These are phyloP conservation scores for Aporrectodea caliginosa DNA, from an alignment of 1,140 invertebrate species.

Conservation along the genomic window DNA sequence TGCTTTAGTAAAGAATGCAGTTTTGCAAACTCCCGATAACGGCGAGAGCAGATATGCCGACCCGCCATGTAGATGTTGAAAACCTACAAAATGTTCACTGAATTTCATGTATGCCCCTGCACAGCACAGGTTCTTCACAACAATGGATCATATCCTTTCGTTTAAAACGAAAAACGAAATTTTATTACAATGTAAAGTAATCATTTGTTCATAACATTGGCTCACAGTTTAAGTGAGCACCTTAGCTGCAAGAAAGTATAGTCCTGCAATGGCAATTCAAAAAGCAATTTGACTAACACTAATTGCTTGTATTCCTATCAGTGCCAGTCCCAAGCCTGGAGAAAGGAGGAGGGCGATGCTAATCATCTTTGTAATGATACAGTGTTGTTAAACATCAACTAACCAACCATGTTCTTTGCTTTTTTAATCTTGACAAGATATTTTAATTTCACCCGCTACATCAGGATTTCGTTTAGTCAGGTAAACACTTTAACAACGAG, in stretches of 20 bases:
- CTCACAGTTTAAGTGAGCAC: neutral
- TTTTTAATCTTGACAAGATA: too few relatives aligned
- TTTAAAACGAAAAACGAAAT: neutral
- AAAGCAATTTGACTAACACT: neutral
- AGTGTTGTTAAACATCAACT: too few relatives aligned
- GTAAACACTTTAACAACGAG: too few relatives aligned
- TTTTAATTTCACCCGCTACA: too few relatives aligned
- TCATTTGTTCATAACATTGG: neutral
- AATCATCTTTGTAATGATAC: too few relatives aligned
- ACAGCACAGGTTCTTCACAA: neutral
- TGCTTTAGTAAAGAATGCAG: constrained; percentile 85
- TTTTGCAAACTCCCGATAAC: constrained; percentile 92
- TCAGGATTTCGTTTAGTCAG: too few relatives aligned
- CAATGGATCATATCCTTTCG: neutral
- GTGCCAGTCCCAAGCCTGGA: too few relatives aligned
- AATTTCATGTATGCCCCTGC: neutral
- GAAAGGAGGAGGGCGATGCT: too few relatives aligned
- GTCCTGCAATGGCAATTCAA: neutral
- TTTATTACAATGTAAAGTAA: neutral
- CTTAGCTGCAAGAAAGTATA: neutral
- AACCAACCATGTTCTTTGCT: too few relatives aligned
- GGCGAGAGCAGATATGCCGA: constrained; percentile 86
- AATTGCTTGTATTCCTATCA: too few relatives aligned
- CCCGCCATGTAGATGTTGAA: constrained; percentile 99
- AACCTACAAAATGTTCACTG: constrained; percentile 57